Evolutionary conservation across 23 tunicate species (phyloP), one percentile per base, ranked within the genome.

Genomic region (Ciona savignyi): DNA sequence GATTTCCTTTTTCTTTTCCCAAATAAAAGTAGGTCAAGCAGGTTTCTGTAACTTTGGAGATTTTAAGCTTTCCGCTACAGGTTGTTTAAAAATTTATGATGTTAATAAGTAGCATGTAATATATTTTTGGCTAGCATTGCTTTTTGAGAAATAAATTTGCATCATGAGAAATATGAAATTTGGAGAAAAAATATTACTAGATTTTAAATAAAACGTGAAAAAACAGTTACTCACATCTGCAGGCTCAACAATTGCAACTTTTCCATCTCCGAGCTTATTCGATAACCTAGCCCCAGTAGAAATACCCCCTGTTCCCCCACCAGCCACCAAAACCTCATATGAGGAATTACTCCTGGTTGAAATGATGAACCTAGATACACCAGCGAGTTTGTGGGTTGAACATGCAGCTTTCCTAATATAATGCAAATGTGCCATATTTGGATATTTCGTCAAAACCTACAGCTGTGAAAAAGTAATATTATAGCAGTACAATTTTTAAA

Each of bases 251-350:
- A 91, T 78, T 15, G 93, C 98, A 60, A 85, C 88, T 72, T 86
- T 86, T 27, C 77, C 88, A 33, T 82, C 83, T 35, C 98, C 97
- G 25, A 91, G 86, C 23, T 73, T 72, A 32, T 72, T 67, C 19
- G 94, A 51, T 60, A 93, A 56, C 2, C 98, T 71, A 23, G 94
- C 87, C 9, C 81, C 98, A 34, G 70, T 77, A 27, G 98, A 93
- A 32, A 93, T 93, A 11, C 98, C 98, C 0, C 98, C 98, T 29
- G 88, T 63, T 24, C 98, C 98, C 25, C 93, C 98, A 27, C 98
- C 98, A 30, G 88, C 93, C 27, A 93, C 85, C 25, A 93, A 86
- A 23, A 93, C 93, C 74, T 93, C 97, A 71, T 88, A 81, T 27
- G 81, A 66, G 62, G 80, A 69, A 49, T 56, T 48, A 65, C 72